Evolutionary conservation across 1,140 invertebrate species (phyloP).

Genomic region (Phthorimaea operculella): DNA sequence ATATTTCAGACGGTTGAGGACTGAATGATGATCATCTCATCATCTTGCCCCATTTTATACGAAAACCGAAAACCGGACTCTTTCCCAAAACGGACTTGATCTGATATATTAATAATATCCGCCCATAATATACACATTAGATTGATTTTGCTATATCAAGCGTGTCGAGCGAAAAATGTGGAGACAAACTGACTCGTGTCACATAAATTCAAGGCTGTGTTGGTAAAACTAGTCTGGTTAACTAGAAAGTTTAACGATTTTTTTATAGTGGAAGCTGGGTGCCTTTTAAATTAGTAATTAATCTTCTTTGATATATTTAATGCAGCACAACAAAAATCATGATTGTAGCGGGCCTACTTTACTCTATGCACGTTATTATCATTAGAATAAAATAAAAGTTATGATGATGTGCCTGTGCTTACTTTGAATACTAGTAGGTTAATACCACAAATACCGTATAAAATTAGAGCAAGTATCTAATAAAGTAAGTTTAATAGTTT

Average conservation of each 20-base stretch:
- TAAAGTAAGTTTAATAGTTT: no score
- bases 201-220: slow-evolving; percentile 16
- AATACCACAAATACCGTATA: no score
- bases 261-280: no score
- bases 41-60: slow-evolving; percentile 16
- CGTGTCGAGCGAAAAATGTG: slow-evolving; percentile 9
- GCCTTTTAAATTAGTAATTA: no score
- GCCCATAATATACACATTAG: slow-evolving; percentile 12
- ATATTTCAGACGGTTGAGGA: slow-evolving; percentile 5
- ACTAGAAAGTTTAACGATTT: neutral
- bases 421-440: no score
- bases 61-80: slow-evolving; percentile 12
- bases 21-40: slow-evolving; percentile 16
- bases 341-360: no score
- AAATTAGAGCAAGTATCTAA: no score
- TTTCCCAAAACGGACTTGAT: slow-evolving; percentile 4
- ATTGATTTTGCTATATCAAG: slow-evolving; percentile 13
- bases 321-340: no score
- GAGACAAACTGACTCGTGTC: slow-evolving; percentile 15
- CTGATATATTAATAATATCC: slow-evolving; percentile 6
- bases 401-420: no score
- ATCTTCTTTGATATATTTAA: no score
- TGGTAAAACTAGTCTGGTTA: slow-evolving; percentile 20
- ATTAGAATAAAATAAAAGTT: no score
- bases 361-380: no score